A percentile compares a stretch with the other conserved stretches of the same genome.
phyloP scores from a whole-genome alignment of 2,113 vertebrate genomes.

The Scophthalmus maximus region DNA sequence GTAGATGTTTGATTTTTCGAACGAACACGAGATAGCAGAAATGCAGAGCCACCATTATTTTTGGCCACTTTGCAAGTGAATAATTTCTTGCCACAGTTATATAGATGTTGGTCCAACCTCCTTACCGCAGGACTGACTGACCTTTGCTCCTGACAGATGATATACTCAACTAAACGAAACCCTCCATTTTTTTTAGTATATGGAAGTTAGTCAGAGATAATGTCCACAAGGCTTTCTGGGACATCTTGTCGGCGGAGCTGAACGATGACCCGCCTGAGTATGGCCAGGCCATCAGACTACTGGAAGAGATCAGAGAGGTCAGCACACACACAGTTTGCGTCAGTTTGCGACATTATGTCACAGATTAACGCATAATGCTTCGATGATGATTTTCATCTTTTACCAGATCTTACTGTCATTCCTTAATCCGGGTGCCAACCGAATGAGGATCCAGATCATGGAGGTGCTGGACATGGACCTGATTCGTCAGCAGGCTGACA shows the following conservation, averaged over 20 bases:
- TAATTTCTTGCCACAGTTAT: too few relatives aligned
- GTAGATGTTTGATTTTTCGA: too few relatives aligned
- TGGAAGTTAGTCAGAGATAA: constrained; percentile 86
- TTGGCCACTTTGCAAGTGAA: neutral
- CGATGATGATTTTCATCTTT: neutral
- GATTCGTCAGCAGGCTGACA: constrained; percentile 92
- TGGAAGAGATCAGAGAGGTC: constrained; percentile 95
- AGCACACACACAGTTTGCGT: constrained; percentile 31
- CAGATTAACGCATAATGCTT: too few relatives aligned
- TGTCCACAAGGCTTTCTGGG: constrained; percentile 94
- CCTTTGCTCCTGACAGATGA: neutral
- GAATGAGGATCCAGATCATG: constrained; percentile 91
- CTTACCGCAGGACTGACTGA: too few relatives aligned
- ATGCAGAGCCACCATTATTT: neutral
- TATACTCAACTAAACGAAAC: neutral
- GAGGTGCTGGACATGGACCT: constrained; percentile 93
- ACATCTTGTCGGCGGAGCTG: constrained; percentile 89
- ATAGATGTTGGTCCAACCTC: too few relatives aligned
- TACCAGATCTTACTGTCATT: constrained; percentile 91
- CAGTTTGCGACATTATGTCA: neutral
- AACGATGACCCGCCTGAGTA: constrained; percentile 91
- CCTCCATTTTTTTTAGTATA: constrained; percentile 79
- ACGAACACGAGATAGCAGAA: neutral
- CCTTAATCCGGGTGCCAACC: constrained; percentile 90
- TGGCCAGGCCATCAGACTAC: constrained; percentile 88